phyloP scores from a whole-genome alignment of 2,113 vertebrate species.

The Synchiropus splendidus region DNA sequence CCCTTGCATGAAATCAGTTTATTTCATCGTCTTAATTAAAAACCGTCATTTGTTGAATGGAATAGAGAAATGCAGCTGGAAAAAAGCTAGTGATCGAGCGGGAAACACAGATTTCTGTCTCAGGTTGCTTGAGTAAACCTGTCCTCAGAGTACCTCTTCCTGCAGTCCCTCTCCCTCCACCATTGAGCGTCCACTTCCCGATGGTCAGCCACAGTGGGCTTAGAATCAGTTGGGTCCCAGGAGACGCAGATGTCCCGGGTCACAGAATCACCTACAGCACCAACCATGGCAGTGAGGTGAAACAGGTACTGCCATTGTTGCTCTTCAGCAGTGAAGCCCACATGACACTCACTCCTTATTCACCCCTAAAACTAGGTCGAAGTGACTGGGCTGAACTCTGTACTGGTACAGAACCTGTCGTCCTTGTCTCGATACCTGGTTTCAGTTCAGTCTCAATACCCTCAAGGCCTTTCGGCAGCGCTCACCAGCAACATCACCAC shows the following conservation, averaged over 20 bases:
- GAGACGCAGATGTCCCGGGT: conserved; percentile 38
- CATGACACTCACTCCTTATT: neutral
- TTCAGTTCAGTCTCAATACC: conserved; percentile 67
- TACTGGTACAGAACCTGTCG: conserved; percentile 72
- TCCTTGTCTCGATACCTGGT: conserved; percentile 82
- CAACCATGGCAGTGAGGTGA: conserved; percentile 70
- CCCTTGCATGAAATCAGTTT: too few species aligned
- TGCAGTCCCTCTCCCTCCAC: conserved; percentile 67
- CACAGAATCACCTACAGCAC: conserved; percentile 74
- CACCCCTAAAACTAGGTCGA: conserved; percentile 63
- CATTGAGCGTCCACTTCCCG: conserved; percentile 69
- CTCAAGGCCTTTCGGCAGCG: conserved; percentile 68
- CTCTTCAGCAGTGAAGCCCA: neutral
- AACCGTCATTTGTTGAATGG: too few species aligned
- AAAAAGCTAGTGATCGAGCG: too few species aligned
- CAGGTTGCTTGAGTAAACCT: too few species aligned
- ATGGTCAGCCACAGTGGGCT: conserved; percentile 75
- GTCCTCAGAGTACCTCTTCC: conserved; percentile 17
- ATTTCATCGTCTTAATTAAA: too few species aligned
- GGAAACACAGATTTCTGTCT: too few species aligned
- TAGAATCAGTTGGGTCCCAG: conserved; percentile 73
- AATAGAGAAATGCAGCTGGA: too few species aligned
- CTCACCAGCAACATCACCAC: conserved; percentile 78
- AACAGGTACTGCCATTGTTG: conserved; percentile 62
- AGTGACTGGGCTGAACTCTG: conserved; percentile 68